A percentile compares a stretch with the other conserved stretches of the same genome.
These are phyloP conservation scores for Caradrina clavipalpis DNA, from an alignment of 2,888 invertebrate species.

Conservation along the genomic window DNA sequence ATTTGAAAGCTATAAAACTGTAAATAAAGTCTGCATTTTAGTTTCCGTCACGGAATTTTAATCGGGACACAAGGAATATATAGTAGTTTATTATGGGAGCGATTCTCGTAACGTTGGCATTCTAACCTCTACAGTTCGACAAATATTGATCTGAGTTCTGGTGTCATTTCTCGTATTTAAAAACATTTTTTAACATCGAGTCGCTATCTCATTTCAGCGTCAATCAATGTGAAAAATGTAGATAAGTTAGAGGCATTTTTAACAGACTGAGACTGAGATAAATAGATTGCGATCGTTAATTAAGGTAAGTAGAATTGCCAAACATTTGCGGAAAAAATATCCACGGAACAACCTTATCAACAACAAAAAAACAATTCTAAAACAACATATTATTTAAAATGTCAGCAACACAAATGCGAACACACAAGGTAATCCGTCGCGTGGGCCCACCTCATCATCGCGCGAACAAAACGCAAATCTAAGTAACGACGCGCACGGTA, in stretches of 20 bases:
- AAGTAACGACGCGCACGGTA: slow-evolving; percentile 42
- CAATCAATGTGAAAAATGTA: too few species aligned
- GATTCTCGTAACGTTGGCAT: too few species aligned
- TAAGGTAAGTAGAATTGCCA: too few species aligned
- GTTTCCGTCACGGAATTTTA: neutral
- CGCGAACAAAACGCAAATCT: slow-evolving; percentile 53
- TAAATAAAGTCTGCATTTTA: slow-evolving; percentile 3
- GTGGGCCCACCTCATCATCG: slow-evolving; percentile 44
- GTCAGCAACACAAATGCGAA: slow-evolving; percentile 24
- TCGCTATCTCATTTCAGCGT: too few species aligned
- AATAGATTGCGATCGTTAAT: too few species aligned
- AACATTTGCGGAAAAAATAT: neutral
- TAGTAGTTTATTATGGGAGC: too few species aligned
- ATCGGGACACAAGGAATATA: neutral
- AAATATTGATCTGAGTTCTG: too few species aligned
- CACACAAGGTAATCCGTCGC: slow-evolving; percentile 37
- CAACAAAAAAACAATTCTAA: slow-evolving; percentile 23
- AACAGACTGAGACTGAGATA: too few species aligned
- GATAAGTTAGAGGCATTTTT: too few species aligned
- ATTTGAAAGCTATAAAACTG: slow-evolving; percentile 15
- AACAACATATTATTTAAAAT: slow-evolving; percentile 29
- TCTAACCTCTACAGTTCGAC: too few species aligned
- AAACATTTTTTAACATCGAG: too few species aligned
- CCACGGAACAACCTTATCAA: neutral
- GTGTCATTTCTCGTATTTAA: too few species aligned